These are phyloP conservation scores for Steatornis caripensis DNA, from an alignment of 2,113 vertebrate genomes.

Conservation along the genomic window DNA sequence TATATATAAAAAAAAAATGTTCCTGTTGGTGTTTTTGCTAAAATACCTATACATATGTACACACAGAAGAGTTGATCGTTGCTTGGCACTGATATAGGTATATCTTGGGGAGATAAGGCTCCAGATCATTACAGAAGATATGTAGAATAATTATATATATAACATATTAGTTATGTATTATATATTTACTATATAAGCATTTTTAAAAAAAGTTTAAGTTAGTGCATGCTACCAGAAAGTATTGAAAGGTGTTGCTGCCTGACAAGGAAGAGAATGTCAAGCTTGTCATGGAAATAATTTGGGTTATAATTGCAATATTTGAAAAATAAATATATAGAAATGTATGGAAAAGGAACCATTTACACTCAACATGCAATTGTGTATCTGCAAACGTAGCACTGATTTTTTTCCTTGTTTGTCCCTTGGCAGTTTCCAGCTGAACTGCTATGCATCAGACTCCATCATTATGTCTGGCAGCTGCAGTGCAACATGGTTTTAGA, in stretches of 20 bases:
- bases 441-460: constrained; percentile 1
- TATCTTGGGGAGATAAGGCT: neutral
- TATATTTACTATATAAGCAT: neutral
- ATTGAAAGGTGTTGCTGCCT: neutral
- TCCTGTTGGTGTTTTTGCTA: constrained; percentile 41
- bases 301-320: neutral
- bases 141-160: neutral
- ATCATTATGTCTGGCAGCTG: constrained; percentile 21
- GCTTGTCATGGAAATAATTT: neutral
- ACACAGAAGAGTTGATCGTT: neutral
- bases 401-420: constrained; percentile 38
- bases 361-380: neutral
- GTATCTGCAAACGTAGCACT: constrained; percentile 44
- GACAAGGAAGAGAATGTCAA: neutral
- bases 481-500: neutral
- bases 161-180: neutral
- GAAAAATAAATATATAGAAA: neutral
- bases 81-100: neutral
- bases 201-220: neutral
- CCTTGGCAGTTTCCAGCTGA: constrained; percentile 37
- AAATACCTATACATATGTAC: constrained; percentile 52
- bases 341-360: neutral
- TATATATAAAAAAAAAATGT: neutral
- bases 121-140: neutral
- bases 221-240: neutral